These are phyloP conservation scores for Heliconius hermathena DNA, from an alignment of 1,140 invertebrate species.

Conservation along the genomic window DNA sequence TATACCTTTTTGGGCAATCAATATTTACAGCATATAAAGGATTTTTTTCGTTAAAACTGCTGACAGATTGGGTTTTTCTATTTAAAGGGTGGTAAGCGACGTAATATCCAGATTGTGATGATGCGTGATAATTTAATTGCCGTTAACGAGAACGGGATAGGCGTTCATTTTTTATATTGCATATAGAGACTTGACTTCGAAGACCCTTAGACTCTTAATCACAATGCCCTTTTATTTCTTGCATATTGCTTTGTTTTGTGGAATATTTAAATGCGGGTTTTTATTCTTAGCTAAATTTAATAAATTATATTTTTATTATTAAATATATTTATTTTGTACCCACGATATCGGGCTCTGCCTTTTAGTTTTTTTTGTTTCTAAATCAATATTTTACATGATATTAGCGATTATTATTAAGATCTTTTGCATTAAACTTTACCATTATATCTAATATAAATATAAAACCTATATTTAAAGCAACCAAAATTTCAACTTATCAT, in stretches of 20 bases:
- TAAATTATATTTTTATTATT: too few relatives aligned
- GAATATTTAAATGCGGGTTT: background rate
- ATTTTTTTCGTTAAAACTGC: constrained; percentile 23
- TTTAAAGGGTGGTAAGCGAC: constrained; percentile 21
- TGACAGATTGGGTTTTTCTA: constrained; percentile 18
- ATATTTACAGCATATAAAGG: constrained; percentile 27
- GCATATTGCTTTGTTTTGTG: background rate
- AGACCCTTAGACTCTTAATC: constrained; percentile 1
- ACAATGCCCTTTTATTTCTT: constrained; percentile 8
- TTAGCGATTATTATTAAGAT: too few relatives aligned
- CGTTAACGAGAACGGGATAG: constrained; percentile 26
- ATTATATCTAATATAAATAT: too few relatives aligned
- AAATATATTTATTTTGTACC: too few relatives aligned
- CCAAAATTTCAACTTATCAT: background rate
- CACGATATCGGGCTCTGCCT: too few relatives aligned
- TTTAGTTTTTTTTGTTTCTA: too few relatives aligned
- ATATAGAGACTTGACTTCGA: background rate
- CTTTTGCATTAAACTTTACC: too few relatives aligned
- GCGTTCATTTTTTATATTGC: constrained; percentile 15
- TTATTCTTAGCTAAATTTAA: background rate
- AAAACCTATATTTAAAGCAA: background rate
- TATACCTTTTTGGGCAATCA: constrained; percentile 22
- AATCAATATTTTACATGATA: too few relatives aligned
- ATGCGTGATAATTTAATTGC: constrained; percentile 73
- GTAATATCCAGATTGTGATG: constrained; percentile 48